Evolutionary conservation across 2,113 vertebrate genomes (phyloP).

Genomic region (Ancistrus triradiatus): DNA sequence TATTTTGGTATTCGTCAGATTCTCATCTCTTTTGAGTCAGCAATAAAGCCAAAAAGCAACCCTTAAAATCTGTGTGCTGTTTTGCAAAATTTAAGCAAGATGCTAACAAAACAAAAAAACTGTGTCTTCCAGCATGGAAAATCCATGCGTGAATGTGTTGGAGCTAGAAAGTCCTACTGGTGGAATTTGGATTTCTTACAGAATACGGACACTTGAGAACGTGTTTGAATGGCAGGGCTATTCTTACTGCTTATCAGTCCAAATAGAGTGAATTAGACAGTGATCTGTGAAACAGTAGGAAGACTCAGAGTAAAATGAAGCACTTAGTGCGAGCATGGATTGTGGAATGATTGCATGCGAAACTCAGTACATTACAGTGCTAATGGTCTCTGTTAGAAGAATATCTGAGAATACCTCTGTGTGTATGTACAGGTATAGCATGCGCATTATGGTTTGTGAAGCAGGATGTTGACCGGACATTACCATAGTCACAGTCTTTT

Average conservation of each 20-base stretch:
- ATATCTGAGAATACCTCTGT: not conserved
- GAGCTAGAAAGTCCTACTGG: too few relatives aligned
- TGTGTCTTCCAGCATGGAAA: too few relatives aligned
- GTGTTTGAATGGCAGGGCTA: not conserved
- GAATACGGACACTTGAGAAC: not conserved
- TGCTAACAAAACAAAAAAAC: too few relatives aligned
- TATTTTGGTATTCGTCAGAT: too few relatives aligned
- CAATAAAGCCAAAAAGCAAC: too few relatives aligned
- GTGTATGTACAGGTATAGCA: not conserved
- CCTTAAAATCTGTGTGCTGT: too few relatives aligned
- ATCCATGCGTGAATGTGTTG: too few relatives aligned
- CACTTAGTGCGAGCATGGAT: conserved; percentile 53
- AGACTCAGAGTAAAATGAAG: conserved; percentile 37
- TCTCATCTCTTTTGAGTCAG: too few relatives aligned
- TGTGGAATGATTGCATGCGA: conserved; percentile 40
- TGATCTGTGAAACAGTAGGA: conserved; percentile 46
- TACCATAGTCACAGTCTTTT: too few relatives aligned
- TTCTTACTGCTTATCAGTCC: not conserved
- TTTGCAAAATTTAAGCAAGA: too few relatives aligned
- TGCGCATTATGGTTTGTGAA: not conserved
- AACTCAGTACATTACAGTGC: conserved; percentile 46
- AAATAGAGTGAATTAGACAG: conserved; percentile 1
- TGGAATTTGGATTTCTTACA: not conserved
- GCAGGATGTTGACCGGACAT: too few relatives aligned
- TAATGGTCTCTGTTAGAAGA: not conserved